These are phyloP conservation scores for Aplodontia rufa DNA, from an alignment of 2,113 vertebrate species.

Conservation along the genomic window DNA sequence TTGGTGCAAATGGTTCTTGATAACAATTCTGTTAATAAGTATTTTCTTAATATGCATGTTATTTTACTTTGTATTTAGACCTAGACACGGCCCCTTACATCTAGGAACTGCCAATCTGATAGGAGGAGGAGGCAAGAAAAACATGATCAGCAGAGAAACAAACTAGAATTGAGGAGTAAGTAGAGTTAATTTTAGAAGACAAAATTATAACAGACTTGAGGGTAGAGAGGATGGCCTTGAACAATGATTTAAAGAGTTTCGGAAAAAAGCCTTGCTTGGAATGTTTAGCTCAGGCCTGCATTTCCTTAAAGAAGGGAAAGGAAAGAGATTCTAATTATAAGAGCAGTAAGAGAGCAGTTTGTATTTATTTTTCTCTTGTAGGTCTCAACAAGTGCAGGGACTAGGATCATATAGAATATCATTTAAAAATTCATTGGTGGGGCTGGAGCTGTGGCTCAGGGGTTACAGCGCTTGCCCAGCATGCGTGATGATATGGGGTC, in stretches of 20 bases:
- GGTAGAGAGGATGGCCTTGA: background rate
- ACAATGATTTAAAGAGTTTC: background rate
- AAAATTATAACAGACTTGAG: constrained; percentile 21
- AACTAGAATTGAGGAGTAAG: constrained; percentile 13
- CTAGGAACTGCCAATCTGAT: background rate
- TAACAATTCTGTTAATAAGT: constrained; percentile 43
- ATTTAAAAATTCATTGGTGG: constrained; percentile 13
- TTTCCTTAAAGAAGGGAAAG: constrained; percentile 15
- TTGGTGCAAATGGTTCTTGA: background rate
- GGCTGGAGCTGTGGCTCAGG: too few relatives aligned
- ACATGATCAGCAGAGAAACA: background rate
- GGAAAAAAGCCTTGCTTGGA: constrained; percentile 15
- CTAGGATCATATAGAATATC: background rate
- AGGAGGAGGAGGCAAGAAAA: background rate
- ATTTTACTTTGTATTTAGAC: constrained; percentile 40
- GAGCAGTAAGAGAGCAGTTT: background rate
- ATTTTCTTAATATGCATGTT: constrained; percentile 28
- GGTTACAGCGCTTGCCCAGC: too few relatives aligned
- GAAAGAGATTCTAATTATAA: constrained; percentile 5
- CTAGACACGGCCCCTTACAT: background rate
- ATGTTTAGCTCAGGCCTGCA: background rate
- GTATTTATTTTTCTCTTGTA: constrained; percentile 26
- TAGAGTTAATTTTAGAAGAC: background rate
- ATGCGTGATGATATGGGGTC: too few relatives aligned
- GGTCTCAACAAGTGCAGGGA: background rate